Percentiles rank a stretch among this genome's conserved stretches.
These are phyloP conservation scores for Sinodicranocentrus sp. DNA, from an alignment of 2,888 invertebrate genomes.

Conservation along the genomic window DNA sequence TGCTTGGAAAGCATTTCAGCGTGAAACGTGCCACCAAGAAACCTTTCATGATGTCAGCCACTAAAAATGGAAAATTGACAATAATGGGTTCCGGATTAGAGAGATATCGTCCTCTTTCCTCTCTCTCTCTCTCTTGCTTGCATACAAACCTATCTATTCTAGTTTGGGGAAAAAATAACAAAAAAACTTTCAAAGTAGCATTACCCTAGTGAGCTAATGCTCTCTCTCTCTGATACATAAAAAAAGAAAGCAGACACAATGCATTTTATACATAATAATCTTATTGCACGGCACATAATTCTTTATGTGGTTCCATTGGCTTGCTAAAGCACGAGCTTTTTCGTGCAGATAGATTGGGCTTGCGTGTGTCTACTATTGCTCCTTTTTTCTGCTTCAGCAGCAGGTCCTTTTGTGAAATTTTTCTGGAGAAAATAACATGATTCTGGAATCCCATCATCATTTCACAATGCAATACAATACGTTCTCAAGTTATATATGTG, in stretches of 20 bases:
- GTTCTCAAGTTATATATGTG: too few species aligned
- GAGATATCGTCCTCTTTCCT: conserved; percentile 56
- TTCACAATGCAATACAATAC: conserved; percentile 28
- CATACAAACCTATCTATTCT: conserved; percentile 19
- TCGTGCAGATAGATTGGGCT: conserved; percentile 52
- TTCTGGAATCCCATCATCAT: conserved; percentile 48
- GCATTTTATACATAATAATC: conserved; percentile 60
- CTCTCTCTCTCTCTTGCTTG: conserved; percentile 37
- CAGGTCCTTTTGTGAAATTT: conserved; percentile 2
- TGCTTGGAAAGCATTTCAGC: conserved; percentile 63
- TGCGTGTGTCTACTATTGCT: neutral
- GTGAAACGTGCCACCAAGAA: conserved; percentile 55
- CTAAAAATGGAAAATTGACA: conserved; percentile 68
- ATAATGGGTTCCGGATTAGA: conserved; percentile 68
- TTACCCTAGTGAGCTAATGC: neutral
- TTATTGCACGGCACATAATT: conserved; percentile 56
- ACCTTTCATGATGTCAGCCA: conserved; percentile 65
- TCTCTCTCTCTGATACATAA: too few species aligned
- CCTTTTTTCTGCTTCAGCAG: neutral
- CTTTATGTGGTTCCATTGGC: conserved; percentile 52
- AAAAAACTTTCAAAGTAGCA: conserved; percentile 4
- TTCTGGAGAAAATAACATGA: conserved; percentile 26
- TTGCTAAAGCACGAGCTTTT: conserved; percentile 43
- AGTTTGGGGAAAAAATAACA: neutral
- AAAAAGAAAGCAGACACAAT: conserved; percentile 12